These are phyloP conservation scores for Hipposideros larvatus DNA, from an alignment of 2,797 vertebrate genomes.

Conservation along the genomic window DNA sequence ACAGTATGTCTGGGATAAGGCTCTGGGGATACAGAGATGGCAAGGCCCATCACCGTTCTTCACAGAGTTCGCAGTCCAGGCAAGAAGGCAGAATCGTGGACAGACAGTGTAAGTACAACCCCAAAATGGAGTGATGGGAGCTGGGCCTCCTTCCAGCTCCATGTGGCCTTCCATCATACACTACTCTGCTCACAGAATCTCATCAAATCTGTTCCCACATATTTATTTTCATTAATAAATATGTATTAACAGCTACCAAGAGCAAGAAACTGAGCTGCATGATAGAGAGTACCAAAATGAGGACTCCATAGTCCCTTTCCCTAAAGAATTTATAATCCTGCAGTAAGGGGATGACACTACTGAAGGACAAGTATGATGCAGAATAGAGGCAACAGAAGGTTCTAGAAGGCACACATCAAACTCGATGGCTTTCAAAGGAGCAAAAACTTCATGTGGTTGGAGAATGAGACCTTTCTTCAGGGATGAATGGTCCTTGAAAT, in stretches of 20 bases:
- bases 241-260: constrained; percentile 36
- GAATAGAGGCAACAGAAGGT: neutral
- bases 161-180: neutral
- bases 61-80: neutral
- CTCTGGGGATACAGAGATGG: neutral
- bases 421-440: neutral
- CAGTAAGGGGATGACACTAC: neutral
- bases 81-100: too few relatives aligned
- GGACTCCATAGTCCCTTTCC: neutral
- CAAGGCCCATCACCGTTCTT: accelerated
- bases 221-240: constrained; percentile 58
- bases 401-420: neutral
- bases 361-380: neutral
- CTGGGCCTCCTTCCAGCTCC: neutral
- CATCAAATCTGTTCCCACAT: constrained; percentile 5
- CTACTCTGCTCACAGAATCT: neutral
- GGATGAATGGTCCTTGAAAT: neutral
- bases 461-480: neutral
- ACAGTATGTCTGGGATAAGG: neutral
- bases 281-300: neutral
- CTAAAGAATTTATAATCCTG: neutral
- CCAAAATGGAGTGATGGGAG: accelerated
- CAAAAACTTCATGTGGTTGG: too few relatives aligned
- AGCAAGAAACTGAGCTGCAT: neutral
- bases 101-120: accelerated